These are phyloP conservation scores for Falco naumanni DNA, from an alignment of 2,797 vertebrate genomes.

Conservation along the genomic window DNA sequence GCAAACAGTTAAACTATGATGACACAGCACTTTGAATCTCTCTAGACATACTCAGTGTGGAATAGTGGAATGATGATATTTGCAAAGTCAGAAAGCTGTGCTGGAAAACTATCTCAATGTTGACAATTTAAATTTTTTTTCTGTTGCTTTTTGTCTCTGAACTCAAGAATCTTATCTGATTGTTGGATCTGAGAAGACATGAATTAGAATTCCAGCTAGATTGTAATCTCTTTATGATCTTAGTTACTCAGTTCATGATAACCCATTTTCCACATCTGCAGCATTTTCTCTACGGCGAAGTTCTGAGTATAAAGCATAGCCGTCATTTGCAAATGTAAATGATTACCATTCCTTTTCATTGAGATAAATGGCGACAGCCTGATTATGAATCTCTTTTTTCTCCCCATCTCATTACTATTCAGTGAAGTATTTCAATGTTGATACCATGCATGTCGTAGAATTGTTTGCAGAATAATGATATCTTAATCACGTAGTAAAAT, in stretches of 20 bases:
- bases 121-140: background rate
- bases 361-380: background rate
- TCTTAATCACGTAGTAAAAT: background rate
- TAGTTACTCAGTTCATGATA: background rate
- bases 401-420: background rate
- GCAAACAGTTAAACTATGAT: rapidly evolving
- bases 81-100: background rate
- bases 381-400: background rate
- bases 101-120: background rate
- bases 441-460: background rate
- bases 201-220: background rate
- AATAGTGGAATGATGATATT: background rate
- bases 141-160: background rate
- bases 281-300: background rate
- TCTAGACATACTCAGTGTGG: background rate
- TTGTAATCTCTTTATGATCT: background rate
- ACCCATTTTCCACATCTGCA: background rate
- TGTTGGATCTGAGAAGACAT: background rate
- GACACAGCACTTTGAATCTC: background rate
- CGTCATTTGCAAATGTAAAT: background rate
- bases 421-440: background rate
- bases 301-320: background rate
- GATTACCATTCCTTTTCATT: background rate
- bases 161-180: background rate
- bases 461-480: background rate